Evolutionary conservation across 2,888 invertebrate species (phyloP), one percentile per base, ranked within the genome.

Genomic region (Eristalis intricaria): DNA sequence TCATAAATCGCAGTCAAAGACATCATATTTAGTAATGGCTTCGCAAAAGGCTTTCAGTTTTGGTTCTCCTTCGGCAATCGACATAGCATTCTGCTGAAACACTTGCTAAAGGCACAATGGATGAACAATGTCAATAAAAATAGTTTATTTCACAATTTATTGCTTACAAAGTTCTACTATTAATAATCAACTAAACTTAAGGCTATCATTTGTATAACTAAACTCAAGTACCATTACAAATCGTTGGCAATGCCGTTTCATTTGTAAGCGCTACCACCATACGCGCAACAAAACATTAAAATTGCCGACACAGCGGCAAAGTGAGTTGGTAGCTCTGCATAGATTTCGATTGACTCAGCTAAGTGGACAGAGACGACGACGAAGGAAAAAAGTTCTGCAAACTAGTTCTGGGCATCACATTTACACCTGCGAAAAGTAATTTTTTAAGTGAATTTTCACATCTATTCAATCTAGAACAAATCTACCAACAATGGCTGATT

Each of bases 401-500:
- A 79, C 71, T 76, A 43, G 73, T 66, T 86, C 78, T 70, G 82
- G 65, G 83, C 78, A 82, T 82, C 76, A 84, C 87, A 71, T 87
- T 87, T 79, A 75, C 22, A 69, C 66, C 61, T 65, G 69, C 63
- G 76, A 87, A 75, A 83, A 74, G n/a, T 64, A 71, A 71, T 87
- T 75, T 79, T 79, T 87, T 83, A 75, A 83, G 75, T 87, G 75
- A 58, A 76, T 80, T 73, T 73, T 80, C 56, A 76, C 19, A 26
- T 61, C 11, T 23, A 69, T 80, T 73, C 63, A 40, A 80, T 73
- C 35, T 61, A 68, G 1, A 76, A 73, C 84, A 29, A 26, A 84
- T 65, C 43, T 61, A 56, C 38, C 80, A 88, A 90, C 73, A 66
- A 93, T 93, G 93, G 92, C 92, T 88, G 93, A 93, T 89, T 91